These are phyloP conservation scores for Furcula furcula DNA, from an alignment of 2,888 invertebrate species.

Conservation along the genomic window DNA sequence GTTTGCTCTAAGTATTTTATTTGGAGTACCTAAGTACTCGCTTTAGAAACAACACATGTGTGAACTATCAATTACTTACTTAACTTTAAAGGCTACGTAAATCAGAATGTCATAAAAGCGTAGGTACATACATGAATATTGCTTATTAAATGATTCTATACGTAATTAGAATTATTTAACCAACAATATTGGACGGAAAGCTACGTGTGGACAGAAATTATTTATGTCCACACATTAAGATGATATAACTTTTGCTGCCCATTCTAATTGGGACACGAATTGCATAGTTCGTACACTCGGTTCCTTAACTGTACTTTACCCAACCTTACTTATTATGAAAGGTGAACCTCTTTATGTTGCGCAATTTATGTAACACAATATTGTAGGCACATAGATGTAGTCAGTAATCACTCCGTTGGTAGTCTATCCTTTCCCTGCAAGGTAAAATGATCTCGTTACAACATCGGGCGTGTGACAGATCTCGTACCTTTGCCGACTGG, in stretches of 20 bases:
- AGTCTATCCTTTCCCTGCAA: constrained; percentile 41
- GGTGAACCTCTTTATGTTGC: constrained; percentile 39
- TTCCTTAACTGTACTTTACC: constrained; percentile 27
- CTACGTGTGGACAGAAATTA: not conserved
- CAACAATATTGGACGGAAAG: too few relatives aligned
- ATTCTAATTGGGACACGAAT: constrained; percentile 24
- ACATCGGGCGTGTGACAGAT: constrained; percentile 34
- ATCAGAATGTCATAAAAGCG: too few relatives aligned
- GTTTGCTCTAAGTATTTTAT: too few relatives aligned
- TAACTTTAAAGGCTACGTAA: too few relatives aligned
- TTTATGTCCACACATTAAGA: constrained; percentile 5
- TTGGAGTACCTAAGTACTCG: too few relatives aligned
- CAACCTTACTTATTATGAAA: constrained; percentile 37
- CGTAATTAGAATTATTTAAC: too few relatives aligned
- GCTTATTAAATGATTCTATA: too few relatives aligned
- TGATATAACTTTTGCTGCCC: constrained; percentile 4
- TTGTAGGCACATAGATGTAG: constrained; percentile 17
- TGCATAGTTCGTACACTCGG: constrained; percentile 20
- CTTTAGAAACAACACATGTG: too few relatives aligned
- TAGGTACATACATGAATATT: too few relatives aligned
- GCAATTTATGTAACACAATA: constrained; percentile 54
- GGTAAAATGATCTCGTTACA: constrained; percentile 41
- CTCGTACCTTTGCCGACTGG: too few relatives aligned
- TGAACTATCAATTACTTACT: too few relatives aligned
- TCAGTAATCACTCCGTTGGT: constrained; percentile 35